Percentiles rank a stretch among this genome's conserved stretches.
Evolutionary conservation across 2,797 vertebrate species (phyloP).

Genomic region (Macroramphosus scolopax): DNA sequence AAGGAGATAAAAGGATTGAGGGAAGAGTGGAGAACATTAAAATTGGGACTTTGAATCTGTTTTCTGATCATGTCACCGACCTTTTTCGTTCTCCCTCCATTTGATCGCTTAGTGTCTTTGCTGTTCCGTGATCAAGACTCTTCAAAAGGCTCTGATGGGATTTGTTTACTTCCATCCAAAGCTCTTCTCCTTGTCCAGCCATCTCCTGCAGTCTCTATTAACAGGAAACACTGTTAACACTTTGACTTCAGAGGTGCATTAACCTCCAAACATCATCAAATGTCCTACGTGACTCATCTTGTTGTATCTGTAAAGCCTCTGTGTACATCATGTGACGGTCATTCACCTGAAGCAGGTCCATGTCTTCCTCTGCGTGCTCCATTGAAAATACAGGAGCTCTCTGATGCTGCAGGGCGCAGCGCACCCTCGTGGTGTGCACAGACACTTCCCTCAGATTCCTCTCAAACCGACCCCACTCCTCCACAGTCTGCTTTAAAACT

Average conservation of each 20-base stretch:
- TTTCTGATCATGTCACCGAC: conserved; percentile 52
- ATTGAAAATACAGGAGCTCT: conserved; percentile 68
- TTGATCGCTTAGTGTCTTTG: conserved; percentile 41
- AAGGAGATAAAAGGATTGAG: no score
- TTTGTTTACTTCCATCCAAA: conserved; percentile 63
- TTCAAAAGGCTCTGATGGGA: conserved; percentile 46
- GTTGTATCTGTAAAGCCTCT: conserved; percentile 8
- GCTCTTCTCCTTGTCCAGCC: conserved; percentile 65
- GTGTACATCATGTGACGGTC: neutral
- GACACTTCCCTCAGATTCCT: conserved; percentile 66
- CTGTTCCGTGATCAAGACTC: conserved; percentile 43
- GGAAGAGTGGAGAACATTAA: no score
- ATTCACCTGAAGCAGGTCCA: conserved; percentile 84
- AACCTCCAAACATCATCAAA: no score
- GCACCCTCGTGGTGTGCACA: conserved; percentile 65
- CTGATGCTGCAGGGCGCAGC: conserved; percentile 73
- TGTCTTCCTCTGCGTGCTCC: conserved; percentile 69
- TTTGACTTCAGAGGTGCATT: no score
- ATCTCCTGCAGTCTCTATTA: conserved; percentile 81
- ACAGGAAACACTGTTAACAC: no score
- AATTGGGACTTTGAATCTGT: no score
- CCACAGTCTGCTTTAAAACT: conserved; percentile 49
- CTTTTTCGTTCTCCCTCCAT: conserved; percentile 57
- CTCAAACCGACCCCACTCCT: conserved; percentile 79
- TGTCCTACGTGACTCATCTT: no score